A percentile compares a stretch with the other conserved stretches of the same genome.
Conservation (phyloP, 2,113 vertebrate genomes). For the Pantherophis guttatus region DNA sequence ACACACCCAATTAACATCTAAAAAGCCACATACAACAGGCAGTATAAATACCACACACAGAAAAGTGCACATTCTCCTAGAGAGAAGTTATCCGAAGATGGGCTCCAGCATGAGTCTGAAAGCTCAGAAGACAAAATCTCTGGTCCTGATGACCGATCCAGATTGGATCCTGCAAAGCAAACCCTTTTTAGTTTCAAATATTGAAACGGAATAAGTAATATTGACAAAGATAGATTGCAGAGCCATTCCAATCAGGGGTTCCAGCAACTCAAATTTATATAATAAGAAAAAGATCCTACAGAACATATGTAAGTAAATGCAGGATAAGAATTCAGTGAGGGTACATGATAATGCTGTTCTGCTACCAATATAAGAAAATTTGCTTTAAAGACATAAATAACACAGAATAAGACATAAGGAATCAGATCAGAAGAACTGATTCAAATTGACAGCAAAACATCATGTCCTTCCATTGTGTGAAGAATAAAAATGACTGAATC, state of each 20-base stretch:
- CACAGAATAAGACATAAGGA: not conserved
- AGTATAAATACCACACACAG: not conserved
- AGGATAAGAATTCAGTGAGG: not conserved
- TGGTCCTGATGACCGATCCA: not conserved
- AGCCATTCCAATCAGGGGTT: not conserved
- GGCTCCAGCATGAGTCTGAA: not conserved
- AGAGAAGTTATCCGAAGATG: not conserved
- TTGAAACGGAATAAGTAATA: not conserved
- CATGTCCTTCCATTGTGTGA: not conserved
- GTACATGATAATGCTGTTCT: not conserved
- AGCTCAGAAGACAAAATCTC: not conserved
- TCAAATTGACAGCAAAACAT: not conserved
- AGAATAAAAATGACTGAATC: not conserved
- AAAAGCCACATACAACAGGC: not conserved
- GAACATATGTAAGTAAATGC: not conserved
- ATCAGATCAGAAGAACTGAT: not conserved
- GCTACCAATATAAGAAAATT: not conserved
- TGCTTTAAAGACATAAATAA: not conserved
- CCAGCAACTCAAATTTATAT: not conserved
- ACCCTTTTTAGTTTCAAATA: not conserved
- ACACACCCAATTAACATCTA: not conserved
- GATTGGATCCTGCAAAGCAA: not conserved
- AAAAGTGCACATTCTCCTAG: not conserved
- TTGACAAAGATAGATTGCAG: not conserved
- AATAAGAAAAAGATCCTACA: not conserved